Evolutionary conservation across 2,113 vertebrate species (phyloP), one percentile per base, ranked within the genome.

Genomic region (Atherinomorus stipes): DNA sequence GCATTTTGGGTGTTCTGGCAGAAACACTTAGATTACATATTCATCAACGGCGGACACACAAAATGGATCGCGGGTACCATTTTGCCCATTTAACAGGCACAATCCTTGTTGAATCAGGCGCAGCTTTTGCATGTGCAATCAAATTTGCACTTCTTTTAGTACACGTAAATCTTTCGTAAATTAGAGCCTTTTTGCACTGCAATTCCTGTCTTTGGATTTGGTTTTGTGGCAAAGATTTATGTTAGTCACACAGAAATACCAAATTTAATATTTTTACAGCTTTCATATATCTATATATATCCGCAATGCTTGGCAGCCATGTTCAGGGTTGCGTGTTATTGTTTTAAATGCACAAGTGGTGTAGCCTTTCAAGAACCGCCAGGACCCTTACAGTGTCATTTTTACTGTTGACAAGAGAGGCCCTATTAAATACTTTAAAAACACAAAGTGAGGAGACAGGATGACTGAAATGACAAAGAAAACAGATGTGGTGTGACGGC

Each of bases 151-250:
- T n/a, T n/a, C n/a, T n/a, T n/a, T n/a, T n/a, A n/a, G n/a, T n/a
- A n/a, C n/a, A n/a, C n/a, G n/a, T n/a, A n/a, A n/a, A n/a, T n/a
- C n/a, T n/a, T n/a, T n/a, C n/a, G n/a, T n/a, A n/a, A n/a, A n/a
- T n/a, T n/a, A n/a, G n/a, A n/a, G n/a, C n/a, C n/a, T n/a, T n/a
- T 37, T 4, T 37, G 9, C 34, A 37, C 34, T 37, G 22, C 61
- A 51, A 26, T 25, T 13, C 11, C 86, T 59, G 22, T 61, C 75
- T 89, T 86, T 71, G 59, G 82, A 88, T 53, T 80, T 69, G 80
- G 37, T 89, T 86, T 87, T 78, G 78, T 83, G 77, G 53, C 40
- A 38, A 76, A 76, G 78, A 88, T 84, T 84, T 77, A 64, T 73
- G 45, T 47, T 12, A 28, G 31, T 56, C 34, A 49, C 67, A 80